Percentiles rank a stretch among this genome's conserved stretches.
Evolutionary conservation across 1,140 invertebrate species (phyloP).

Genomic region (Glossosoma conforme): DNA sequence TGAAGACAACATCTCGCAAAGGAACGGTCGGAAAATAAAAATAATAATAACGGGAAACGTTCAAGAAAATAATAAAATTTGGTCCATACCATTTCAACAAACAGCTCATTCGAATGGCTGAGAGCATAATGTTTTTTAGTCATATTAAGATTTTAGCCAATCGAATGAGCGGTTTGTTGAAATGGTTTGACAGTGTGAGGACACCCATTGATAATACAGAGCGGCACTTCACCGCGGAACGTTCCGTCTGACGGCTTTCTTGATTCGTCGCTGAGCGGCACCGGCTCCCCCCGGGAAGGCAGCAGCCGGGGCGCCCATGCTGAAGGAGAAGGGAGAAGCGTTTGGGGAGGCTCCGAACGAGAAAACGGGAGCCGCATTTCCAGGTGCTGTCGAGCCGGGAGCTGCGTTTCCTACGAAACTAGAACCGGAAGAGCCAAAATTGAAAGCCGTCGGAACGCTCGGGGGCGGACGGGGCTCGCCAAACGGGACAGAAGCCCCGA

Average conservation of each 20-base stretch:
- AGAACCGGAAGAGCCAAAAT: conserved; percentile 18
- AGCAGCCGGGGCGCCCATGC: conserved; percentile 22
- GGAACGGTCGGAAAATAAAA: too few relatives aligned
- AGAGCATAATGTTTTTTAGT: too few relatives aligned
- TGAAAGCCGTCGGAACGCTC: conserved; percentile 11
- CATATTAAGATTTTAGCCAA: too few relatives aligned
- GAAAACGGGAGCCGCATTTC: conserved; percentile 13
- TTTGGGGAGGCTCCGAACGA: conserved; percentile 19
- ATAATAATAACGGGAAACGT: too few relatives aligned
- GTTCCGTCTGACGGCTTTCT: conserved; percentile 25
- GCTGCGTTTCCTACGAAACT: conserved; percentile 13
- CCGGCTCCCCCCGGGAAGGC: conserved; percentile 13
- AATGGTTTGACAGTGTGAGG: too few relatives aligned
- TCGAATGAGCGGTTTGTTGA: too few relatives aligned
- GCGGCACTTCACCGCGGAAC: conserved; percentile 17
- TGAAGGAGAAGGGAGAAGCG: conserved; percentile 26
- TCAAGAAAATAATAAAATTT: too few relatives aligned
- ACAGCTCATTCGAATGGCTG: too few relatives aligned
- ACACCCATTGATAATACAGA: too few relatives aligned
- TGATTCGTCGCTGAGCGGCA: conserved; percentile 15
- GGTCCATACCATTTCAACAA: too few relatives aligned
- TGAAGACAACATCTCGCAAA: too few relatives aligned
- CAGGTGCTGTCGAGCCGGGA: neutral
- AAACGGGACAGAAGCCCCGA: conserved; percentile 25
- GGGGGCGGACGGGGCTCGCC: conserved; percentile 15